These are phyloP conservation scores for Amazona guildingii DNA, from an alignment of 2,113 vertebrate genomes.

Conservation along the genomic window DNA sequence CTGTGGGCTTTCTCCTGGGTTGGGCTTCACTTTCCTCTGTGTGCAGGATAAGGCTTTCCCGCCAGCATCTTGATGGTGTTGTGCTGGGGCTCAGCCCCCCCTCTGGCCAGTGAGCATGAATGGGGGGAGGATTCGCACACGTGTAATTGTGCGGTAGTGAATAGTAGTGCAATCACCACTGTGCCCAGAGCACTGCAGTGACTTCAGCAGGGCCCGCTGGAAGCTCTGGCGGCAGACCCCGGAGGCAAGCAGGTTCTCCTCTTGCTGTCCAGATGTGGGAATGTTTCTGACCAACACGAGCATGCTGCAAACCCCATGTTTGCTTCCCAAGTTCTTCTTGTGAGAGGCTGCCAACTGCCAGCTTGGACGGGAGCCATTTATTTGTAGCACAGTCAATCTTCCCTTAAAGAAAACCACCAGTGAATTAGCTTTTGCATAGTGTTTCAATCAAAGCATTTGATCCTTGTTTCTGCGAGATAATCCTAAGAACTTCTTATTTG, in stretches of 20 bases:
- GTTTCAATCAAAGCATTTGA: conserved; percentile 83
- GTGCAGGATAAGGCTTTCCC: neutral
- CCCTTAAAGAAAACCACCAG: conserved; percentile 69
- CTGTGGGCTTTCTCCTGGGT: neutral
- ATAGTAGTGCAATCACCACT: accelerated
- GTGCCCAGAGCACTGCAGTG: neutral
- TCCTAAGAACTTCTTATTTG: conserved; percentile 83
- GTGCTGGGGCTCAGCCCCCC: neutral
- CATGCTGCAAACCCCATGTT: neutral
- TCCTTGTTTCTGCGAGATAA: conserved; percentile 84
- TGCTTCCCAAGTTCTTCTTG: neutral
- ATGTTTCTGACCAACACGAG: neutral
- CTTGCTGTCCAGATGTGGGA: neutral
- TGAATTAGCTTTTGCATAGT: conserved; percentile 78
- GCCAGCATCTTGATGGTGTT: neutral
- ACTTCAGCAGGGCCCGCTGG: neutral
- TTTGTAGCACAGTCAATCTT: conserved; percentile 67
- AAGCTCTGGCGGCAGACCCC: neutral
- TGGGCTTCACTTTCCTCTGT: neutral
- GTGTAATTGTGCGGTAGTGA: accelerated
- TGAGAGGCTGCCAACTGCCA: conserved; percentile 15
- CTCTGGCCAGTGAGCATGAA: neutral
- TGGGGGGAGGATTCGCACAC: neutral
- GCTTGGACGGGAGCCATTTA: conserved; percentile 70
- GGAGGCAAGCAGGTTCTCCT: accelerated